A percentile compares a stretch with the other conserved stretches of the same genome.
Conservation (phyloP, 1,140 invertebrate species). For the Atta cephalotes region DNA sequence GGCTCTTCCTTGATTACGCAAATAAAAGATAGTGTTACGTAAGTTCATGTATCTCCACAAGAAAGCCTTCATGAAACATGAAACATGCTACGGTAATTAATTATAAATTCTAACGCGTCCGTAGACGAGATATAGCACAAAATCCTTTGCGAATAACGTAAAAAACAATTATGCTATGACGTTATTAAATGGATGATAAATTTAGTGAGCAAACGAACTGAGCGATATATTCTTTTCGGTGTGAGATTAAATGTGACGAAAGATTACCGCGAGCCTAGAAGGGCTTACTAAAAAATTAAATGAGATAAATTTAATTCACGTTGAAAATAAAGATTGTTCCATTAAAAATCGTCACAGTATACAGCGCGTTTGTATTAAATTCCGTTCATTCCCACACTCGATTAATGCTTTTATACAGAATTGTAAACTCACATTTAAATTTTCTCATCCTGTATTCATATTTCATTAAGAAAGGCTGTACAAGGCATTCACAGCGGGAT, state of each 20-base stretch:
- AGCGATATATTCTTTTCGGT: not conserved
- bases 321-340: constrained; percentile 13
- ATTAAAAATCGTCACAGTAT: not conserved
- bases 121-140: constrained; percentile 20
- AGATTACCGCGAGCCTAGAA: not conserved
- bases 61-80: not conserved
- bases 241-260: constrained; percentile 4
- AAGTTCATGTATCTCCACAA: constrained; percentile 22
- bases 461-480: constrained; percentile 20
- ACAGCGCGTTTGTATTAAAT: constrained; percentile 34
- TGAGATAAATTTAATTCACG: constrained; percentile 28
- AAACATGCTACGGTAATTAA: constrained; percentile 27
- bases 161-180: not conserved
- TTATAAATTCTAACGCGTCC: constrained; percentile 28
- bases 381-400: constrained; percentile 16
- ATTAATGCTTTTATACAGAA: constrained; percentile 27
- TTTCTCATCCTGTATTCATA: not conserved
- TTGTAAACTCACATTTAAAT: constrained; percentile 39
- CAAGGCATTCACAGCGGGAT: not conserved
- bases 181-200: constrained; percentile 31
- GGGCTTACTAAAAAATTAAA: constrained; percentile 5
- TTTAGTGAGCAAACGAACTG: not conserved
- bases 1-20: constrained; percentile 47
- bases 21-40: constrained; percentile 39
- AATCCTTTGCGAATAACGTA: not conserved